These are phyloP conservation scores for Clarias magur DNA, from an alignment of 2,113 vertebrate species.

Conservation along the genomic window DNA sequence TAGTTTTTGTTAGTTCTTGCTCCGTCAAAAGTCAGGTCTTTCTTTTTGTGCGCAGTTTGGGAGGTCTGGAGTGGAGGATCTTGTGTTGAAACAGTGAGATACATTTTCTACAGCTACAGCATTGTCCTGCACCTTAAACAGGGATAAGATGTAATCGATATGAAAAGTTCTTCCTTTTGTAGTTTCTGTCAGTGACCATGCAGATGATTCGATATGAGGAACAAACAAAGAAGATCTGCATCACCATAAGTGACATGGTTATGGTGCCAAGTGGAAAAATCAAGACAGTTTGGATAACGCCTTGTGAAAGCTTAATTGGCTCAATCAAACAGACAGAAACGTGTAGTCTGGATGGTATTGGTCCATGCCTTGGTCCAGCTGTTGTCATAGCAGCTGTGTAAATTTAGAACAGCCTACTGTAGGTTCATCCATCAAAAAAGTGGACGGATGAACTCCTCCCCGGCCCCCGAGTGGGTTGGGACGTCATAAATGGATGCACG, in stretches of 20 bases:
- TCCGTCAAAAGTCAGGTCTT: constrained; percentile 25
- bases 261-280: constrained; percentile 1
- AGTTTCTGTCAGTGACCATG: neutral
- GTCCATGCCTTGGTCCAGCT: neutral
- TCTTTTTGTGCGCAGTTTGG: constrained; percentile 25
- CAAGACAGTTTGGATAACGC: neutral
- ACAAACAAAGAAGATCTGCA: neutral
- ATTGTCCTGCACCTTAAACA: neutral
- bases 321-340: neutral
- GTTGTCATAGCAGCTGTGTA: constrained; percentile 72
- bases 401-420: constrained; percentile 60
- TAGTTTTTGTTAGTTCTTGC: constrained; percentile 47
- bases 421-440: constrained; percentile 45
- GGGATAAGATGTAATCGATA: too few species aligned
- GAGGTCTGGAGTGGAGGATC: constrained; percentile 22
- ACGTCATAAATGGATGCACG: neutral
- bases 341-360: neutral
- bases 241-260: neutral
- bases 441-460: constrained; percentile 40
- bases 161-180: neutral
- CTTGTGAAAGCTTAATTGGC: neutral
- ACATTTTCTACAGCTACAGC: neutral
- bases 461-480: neutral
- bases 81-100: constrained; percentile 18
- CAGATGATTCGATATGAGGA: neutral